Evolutionary conservation across 2,888 invertebrate genomes (phyloP), one percentile per base, ranked within the genome.

Genomic region (Cryptus viduatorius): DNA sequence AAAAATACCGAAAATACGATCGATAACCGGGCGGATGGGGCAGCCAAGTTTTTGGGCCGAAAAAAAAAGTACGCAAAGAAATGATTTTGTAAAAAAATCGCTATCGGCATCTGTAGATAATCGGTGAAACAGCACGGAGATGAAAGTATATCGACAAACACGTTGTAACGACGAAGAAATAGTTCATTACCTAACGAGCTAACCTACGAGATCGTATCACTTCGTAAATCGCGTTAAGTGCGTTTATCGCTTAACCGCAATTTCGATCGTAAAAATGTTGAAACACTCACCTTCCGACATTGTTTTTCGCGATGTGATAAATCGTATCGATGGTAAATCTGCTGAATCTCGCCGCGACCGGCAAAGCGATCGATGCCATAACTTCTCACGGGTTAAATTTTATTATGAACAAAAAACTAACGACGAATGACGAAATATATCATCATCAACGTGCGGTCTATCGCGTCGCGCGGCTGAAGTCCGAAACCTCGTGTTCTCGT

Each of bases 281-380:
- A 10, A 16, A 56, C 24, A 77, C 86, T 94, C 94, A 95, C 95
- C 95, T 94, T 92, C 94, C 93, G 56, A 94, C 85, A 91, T 94
- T 94, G 19, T 92, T 92, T 83, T 94, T 94, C 83, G 94, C 89
- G 77, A 92, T 93, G 88, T 94, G 93, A 85, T 94, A 90, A 73
- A 95, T 93, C 37, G 94, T 94, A 85, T 95, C 95, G 79, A 94
- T 93, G 29, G 95, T 89, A 82, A 94, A 94, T 93, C 94, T 94
- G 24, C 94, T 93, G 81, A 95, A 91, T 92, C 94, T 94, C 69
- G 94, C 93, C 82, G 94, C 91, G 86, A 94, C 94, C 93, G 94
- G 95, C 89, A 94, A 93, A 90, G 94, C 94, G 87, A 95, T 89
- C 71, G 95, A 94, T 90, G 95, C 94, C 95, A 95, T 95, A 72